Percentiles rank a stretch among this genome's conserved stretches.
phyloP scores from a whole-genome alignment of 92 coral and sea anemone genomes.

The Phymanthus crucifer region DNA sequence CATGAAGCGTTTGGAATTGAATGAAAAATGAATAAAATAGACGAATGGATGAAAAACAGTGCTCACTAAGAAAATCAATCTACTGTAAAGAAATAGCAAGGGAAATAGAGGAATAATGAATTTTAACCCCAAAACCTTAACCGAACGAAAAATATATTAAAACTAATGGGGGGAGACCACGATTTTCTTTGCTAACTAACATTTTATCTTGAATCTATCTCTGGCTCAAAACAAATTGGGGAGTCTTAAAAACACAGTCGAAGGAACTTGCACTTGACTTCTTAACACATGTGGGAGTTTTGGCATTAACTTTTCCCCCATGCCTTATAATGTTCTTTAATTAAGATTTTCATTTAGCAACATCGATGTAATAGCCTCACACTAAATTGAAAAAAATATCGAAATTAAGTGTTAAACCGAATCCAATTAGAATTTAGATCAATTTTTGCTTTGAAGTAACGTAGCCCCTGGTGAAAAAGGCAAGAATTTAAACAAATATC shows the following conservation, averaged over 20 bases:
- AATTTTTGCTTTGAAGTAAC: not conserved
- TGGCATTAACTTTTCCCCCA: not conserved
- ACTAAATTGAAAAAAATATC: not conserved
- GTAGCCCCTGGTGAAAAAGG: not conserved
- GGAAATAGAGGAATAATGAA: not conserved
- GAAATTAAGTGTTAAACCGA: not conserved
- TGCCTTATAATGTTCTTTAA: not conserved
- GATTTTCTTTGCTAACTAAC: not conserved
- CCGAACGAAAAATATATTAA: not conserved
- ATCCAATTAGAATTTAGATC: not conserved
- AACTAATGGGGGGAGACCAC: not conserved
- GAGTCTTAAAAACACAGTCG: not conserved
- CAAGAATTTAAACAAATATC: not conserved
- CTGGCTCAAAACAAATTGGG: not conserved
- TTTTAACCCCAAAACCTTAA: not conserved
- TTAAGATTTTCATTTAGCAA: not conserved
- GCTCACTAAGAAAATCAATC: not conserved
- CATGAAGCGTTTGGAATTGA: not conserved
- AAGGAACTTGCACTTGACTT: not conserved
- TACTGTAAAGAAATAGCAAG: not conserved
- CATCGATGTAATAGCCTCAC: not conserved
- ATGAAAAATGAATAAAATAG: not conserved
- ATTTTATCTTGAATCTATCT: not conserved
- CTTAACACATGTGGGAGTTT: not conserved
- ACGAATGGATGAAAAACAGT: not conserved